Conservation (phyloP, 2,113 vertebrate species). For the Peromyscus polionotus region DNA sequence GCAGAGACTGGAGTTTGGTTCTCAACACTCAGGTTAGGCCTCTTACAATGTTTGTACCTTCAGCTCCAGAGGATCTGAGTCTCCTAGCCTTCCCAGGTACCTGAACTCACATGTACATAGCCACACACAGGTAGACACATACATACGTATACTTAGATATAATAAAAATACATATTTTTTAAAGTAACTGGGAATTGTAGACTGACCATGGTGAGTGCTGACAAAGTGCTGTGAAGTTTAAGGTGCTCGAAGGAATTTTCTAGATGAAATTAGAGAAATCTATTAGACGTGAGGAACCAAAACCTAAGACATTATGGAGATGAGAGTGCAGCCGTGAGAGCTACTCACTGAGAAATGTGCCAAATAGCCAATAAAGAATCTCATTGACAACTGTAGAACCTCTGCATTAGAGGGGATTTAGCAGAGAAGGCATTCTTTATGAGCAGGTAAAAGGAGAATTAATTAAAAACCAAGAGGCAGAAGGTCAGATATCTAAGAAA, state of each 20-base stretch:
- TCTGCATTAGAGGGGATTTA: background rate
- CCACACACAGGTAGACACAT: background rate
- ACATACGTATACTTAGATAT: background rate
- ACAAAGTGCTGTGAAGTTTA: background rate
- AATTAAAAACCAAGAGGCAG: background rate
- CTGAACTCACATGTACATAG: background rate
- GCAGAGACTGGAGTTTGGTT: background rate
- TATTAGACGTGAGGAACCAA: background rate
- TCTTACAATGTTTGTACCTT: background rate
- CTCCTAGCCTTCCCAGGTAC: background rate
- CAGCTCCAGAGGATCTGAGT: background rate
- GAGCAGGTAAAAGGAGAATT: background rate
- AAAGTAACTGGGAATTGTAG: background rate
- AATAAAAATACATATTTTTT: background rate
- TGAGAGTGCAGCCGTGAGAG: background rate
- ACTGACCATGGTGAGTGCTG: background rate
- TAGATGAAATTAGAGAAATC: background rate
- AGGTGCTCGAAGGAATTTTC: background rate
- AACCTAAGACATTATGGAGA: background rate
- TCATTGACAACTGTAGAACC: background rate
- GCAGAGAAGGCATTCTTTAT: background rate
- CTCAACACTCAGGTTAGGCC: background rate
- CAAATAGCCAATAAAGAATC: background rate
- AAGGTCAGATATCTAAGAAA: background rate
- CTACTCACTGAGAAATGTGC: background rate